Evolutionary conservation across 2,888 invertebrate genomes (phyloP).

Genomic region (Homarus gammarus): DNA sequence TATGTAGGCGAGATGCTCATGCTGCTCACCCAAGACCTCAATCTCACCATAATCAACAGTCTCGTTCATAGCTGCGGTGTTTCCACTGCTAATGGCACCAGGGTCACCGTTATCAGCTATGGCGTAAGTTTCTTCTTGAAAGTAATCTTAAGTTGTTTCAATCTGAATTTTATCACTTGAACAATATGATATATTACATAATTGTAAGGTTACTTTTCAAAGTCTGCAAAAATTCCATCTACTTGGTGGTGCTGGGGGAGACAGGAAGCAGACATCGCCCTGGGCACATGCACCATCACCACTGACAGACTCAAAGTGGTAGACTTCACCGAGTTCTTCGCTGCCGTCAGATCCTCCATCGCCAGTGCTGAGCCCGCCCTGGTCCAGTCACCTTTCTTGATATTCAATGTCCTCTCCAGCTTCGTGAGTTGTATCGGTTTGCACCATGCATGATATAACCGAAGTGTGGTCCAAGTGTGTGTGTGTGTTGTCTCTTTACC

Average conservation of each 20-base stretch:
- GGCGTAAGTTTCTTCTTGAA: slow-evolving; percentile 11
- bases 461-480: too few species aligned
- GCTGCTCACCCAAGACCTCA: slow-evolving; percentile 9
- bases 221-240: too few species aligned
- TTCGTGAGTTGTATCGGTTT: slow-evolving; percentile 24
- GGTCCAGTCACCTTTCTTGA: slow-evolving; percentile 17
- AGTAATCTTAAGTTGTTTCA: not conserved
- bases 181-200: not conserved
- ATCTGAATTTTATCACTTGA: not conserved
- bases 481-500: too few species aligned
- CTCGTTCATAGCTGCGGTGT: slow-evolving; percentile 22
- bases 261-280: slow-evolving; percentile 50
- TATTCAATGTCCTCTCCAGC: slow-evolving; percentile 47
- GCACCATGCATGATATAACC: too few species aligned
- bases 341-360: slow-evolving; percentile 25
- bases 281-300: slow-evolving; percentile 52
- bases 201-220: not conserved
- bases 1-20: slow-evolving; percentile 46
- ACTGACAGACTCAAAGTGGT: slow-evolving; percentile 38
- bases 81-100: slow-evolving; percentile 24
- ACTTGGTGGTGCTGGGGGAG: not conserved
- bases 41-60: slow-evolving; percentile 44
- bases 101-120: slow-evolving; percentile 25
- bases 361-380: not conserved
- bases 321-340: slow-evolving; percentile 55